Evolutionary conservation across 1,140 invertebrate species (phyloP).

Genomic region (Cyrtorhinus lividipennis): DNA sequence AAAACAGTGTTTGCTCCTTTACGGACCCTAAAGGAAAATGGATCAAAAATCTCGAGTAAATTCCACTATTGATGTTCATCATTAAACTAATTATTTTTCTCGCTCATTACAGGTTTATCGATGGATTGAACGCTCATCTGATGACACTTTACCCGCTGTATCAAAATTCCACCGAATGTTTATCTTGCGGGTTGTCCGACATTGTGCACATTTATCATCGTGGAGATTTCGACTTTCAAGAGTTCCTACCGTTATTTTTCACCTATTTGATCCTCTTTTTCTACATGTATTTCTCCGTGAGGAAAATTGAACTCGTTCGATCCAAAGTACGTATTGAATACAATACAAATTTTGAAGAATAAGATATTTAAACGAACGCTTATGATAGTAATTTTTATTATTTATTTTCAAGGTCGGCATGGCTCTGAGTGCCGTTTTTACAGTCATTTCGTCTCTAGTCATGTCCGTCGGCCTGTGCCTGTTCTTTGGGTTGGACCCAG

Average conservation of each 20-base stretch:
- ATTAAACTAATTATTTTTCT: too few relatives aligned
- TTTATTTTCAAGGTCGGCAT: conserved; percentile 44
- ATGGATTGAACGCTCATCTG: conserved; percentile 54
- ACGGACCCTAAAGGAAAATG: too few relatives aligned
- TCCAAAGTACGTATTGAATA: conserved; percentile 52
- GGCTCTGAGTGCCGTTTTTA: conserved; percentile 74
- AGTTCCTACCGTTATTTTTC: conserved; percentile 68
- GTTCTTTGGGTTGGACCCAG: conserved; percentile 64
- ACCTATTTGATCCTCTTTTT: conserved; percentile 75
- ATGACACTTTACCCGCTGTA: conserved; percentile 53
- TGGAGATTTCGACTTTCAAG: conserved; percentile 69
- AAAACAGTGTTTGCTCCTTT: too few relatives aligned
- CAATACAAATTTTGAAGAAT: too few relatives aligned
- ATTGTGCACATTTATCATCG: conserved; percentile 69
- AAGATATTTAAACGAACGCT: too few relatives aligned
- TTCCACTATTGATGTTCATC: too few relatives aligned
- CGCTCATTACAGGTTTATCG: conserved; percentile 55
- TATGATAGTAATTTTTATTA: too few relatives aligned
- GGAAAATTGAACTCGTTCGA: conserved; percentile 86
- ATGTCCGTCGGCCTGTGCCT: conserved; percentile 92
- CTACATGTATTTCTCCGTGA: conserved; percentile 88
- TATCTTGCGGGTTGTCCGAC: conserved; percentile 24
- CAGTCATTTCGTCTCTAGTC: conserved; percentile 72
- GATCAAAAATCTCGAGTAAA: too few relatives aligned
- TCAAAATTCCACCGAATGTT: conserved; percentile 28